These are phyloP conservation scores for Temnothorax longispinosus DNA, from an alignment of 1,140 invertebrate genomes.

Conservation along the genomic window DNA sequence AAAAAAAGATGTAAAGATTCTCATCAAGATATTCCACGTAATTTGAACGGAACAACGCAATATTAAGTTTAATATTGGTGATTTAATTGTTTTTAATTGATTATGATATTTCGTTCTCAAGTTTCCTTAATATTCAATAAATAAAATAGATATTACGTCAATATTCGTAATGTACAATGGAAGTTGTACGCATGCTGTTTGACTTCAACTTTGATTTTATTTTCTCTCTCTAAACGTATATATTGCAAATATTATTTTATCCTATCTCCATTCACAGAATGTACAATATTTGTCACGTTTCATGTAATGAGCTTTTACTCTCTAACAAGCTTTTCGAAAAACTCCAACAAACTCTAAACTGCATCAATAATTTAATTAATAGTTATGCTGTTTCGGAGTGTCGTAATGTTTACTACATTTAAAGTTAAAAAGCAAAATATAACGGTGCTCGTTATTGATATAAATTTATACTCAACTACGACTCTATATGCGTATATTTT, in stretches of 20 bases:
- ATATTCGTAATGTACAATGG: background rate
- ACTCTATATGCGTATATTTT: background rate
- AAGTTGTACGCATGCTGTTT: background rate
- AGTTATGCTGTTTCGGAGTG: background rate
- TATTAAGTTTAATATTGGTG: background rate
- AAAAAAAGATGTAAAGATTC: background rate
- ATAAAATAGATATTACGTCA: background rate
- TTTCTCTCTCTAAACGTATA: background rate
- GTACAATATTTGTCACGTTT: conserved; percentile 9
- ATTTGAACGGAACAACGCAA: background rate
- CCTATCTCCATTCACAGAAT: background rate
- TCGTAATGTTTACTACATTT: background rate
- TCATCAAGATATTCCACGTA: background rate
- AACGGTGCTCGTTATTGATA: background rate
- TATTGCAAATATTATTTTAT: background rate
- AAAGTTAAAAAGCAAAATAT: background rate
- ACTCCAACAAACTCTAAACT: background rate
- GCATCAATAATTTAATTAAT: conserved; percentile 33
- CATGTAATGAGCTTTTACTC: conserved; percentile 9
- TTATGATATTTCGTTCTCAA: background rate
- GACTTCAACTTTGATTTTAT: background rate
- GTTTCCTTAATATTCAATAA: background rate
- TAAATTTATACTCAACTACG: background rate
- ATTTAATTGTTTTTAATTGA: background rate
- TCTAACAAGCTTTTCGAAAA: background rate